Conservation (phyloP, 92 coral and sea anemone species). For the Porites divaricata region DNA sequence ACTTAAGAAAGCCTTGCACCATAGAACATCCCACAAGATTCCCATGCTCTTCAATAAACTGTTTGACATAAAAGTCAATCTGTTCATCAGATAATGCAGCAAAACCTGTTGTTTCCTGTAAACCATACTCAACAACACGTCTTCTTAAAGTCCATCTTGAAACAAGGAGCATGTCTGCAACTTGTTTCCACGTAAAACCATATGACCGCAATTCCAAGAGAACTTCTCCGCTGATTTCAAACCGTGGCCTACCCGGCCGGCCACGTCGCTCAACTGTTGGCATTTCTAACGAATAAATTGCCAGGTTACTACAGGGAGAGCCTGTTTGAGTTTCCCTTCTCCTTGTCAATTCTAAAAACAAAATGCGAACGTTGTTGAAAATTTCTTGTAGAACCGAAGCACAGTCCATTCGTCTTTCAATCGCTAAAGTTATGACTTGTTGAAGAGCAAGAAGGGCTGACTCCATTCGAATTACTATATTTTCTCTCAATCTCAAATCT, state of each 20-base stretch:
- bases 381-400: conserved; percentile 9
- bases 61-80: conserved; percentile 6
- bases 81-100: conserved; percentile 26
- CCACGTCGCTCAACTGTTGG: too few species aligned
- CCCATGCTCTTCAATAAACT: conserved; percentile 37
- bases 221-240: too few species aligned
- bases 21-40: conserved; percentile 35
- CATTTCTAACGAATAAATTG: too few species aligned
- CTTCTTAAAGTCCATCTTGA: conserved; percentile 46
- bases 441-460: conserved; percentile 50
- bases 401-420: conserved; percentile 16
- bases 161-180: conserved; percentile 32
- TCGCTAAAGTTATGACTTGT: conserved; percentile 35
- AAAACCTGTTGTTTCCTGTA: conserved; percentile 23
- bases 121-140: conserved; percentile 40
- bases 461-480: conserved; percentile 36
- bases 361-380: conserved; percentile 26
- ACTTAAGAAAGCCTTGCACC: conserved; percentile 28
- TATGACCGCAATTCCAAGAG: conserved; percentile 25
- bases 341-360: conserved; percentile 17
- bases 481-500: too few species aligned
- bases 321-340: too few species aligned
- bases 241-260: too few species aligned
- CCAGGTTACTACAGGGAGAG: too few species aligned
- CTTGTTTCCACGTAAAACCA: conserved; percentile 40